Evolutionary conservation across 2,797 vertebrate species (phyloP).

Genomic region (Enteromius mattozi): DNA sequence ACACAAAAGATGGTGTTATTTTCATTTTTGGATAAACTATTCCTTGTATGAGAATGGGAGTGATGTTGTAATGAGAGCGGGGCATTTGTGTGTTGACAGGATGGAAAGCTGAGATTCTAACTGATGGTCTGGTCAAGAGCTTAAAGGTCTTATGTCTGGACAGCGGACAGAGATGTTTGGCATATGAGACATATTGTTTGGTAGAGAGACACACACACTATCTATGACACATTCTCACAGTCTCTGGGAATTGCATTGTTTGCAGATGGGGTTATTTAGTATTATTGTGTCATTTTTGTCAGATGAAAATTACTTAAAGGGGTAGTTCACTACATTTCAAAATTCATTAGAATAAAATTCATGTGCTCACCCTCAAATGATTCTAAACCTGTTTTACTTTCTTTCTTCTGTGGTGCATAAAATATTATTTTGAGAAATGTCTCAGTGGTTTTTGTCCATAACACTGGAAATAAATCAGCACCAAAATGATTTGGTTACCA

Average conservation of each 20-base stretch:
- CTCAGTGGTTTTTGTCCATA: neutral
- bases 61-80: neutral
- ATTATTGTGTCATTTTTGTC: slow-evolving; percentile 46
- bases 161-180: slow-evolving; percentile 58
- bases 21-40: neutral
- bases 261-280: slow-evolving; percentile 69
- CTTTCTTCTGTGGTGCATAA: neutral
- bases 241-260: slow-evolving; percentile 68
- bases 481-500: neutral
- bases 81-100: slow-evolving; percentile 69
- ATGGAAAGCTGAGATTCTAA: slow-evolving; percentile 73
- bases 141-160: slow-evolving; percentile 49
- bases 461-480: neutral
- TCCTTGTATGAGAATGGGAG: slow-evolving; percentile 24
- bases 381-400: neutral
- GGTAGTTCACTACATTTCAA: neutral
- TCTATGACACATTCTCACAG: slow-evolving; percentile 35
- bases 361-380: neutral
- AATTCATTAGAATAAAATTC: neutral
- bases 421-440: neutral
- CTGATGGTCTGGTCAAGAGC: slow-evolving; percentile 66
- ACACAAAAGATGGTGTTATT: neutral
- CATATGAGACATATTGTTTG: slow-evolving; percentile 60
- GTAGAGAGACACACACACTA: slow-evolving; percentile 35
- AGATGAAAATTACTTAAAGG: neutral